Conservation (phyloP, 2,888 invertebrate species). For the Trisateles emortualis region DNA sequence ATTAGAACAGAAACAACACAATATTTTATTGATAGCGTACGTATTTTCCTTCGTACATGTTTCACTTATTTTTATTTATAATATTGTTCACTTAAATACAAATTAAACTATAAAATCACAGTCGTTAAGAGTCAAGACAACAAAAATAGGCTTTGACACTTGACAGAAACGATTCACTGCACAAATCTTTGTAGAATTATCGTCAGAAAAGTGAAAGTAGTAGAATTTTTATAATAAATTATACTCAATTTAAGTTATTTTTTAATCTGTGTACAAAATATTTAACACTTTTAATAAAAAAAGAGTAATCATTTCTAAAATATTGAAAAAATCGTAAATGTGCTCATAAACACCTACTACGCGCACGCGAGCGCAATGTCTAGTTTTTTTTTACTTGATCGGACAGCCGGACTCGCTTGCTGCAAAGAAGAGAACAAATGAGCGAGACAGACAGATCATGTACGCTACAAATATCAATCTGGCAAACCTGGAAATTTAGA, state of each 20-base stretch:
- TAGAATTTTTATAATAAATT: constrained; percentile 1
- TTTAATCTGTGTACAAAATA: constrained; percentile 12
- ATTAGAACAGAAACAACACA: constrained; percentile 15
- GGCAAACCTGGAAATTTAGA: background rate
- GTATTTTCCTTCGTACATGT: background rate
- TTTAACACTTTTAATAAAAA: constrained; percentile 12
- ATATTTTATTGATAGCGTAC: constrained; percentile 13
- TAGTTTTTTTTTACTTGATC: constrained; percentile 12
- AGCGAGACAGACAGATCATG: constrained; percentile 14
- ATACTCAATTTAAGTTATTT: background rate
- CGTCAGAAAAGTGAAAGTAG: constrained; percentile 46
- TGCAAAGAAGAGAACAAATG: background rate
- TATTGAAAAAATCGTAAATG: constrained; percentile 11
- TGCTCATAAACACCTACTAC: constrained; percentile 10
- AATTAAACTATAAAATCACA: constrained; percentile 36
- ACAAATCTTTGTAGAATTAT: constrained; percentile 25
- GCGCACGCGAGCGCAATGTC: constrained; percentile 38
- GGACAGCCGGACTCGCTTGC: constrained; percentile 2
- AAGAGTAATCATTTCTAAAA: constrained; percentile 21
- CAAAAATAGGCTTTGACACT: constrained; percentile 49
- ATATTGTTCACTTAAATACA: constrained; percentile 8
- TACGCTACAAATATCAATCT: background rate
- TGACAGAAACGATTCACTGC: constrained; percentile 34
- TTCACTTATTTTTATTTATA: constrained; percentile 6
- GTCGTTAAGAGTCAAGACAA: constrained; percentile 34